Evolutionary conservation across 2,113 vertebrate genomes (phyloP), one percentile per base, ranked within the genome.

Genomic region (Martes martes): DNA sequence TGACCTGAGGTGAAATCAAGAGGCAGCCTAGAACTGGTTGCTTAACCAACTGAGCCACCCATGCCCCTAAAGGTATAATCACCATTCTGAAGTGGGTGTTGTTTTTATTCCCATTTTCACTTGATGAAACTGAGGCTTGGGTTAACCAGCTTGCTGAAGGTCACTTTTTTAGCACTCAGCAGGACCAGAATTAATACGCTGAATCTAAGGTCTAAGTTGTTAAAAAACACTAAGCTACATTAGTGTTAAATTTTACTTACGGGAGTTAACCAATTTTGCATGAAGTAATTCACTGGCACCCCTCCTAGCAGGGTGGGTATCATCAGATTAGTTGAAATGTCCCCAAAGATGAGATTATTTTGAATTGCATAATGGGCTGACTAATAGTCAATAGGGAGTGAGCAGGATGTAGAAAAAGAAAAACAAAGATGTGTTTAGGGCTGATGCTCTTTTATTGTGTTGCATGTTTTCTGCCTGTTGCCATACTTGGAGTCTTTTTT

Each of bases 281-380:
- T 98, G 97, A 97, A 97, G 47, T 98, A 94, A 97, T 94, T 97
- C 67, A 90, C 26, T 97, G 96, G 94, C 94, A 93, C 11, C 42
- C 50, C 69, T 96, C 28, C 73, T 79, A 82, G 57, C 69, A 88
- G 96, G 94, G 97, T 95, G 97, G 96, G 18, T 97, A 45, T 97
- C 76, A 96, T 97, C 57, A 96, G 42, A 97, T 97, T 63, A 95
- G 45, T 97, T 92, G 71, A 97, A 91, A 95, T 97, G 96, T 97
- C 95, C 80, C 94, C 90, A 95, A 97, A 96, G 94, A 96, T 98
- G 84, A 95, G 57, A 92, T 97, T 96, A 96, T 97, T 96, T 45
- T n/a, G 86, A 39, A 78, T 98, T 98, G 82, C 50, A 55, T 96
- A 97, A 94, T 83, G 16, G 69, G 33, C 50, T 96, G 93, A 94